Base-by-base conservation (phyloP, 2,888 invertebrate species). In the Tiliacea citrago region DNA sequence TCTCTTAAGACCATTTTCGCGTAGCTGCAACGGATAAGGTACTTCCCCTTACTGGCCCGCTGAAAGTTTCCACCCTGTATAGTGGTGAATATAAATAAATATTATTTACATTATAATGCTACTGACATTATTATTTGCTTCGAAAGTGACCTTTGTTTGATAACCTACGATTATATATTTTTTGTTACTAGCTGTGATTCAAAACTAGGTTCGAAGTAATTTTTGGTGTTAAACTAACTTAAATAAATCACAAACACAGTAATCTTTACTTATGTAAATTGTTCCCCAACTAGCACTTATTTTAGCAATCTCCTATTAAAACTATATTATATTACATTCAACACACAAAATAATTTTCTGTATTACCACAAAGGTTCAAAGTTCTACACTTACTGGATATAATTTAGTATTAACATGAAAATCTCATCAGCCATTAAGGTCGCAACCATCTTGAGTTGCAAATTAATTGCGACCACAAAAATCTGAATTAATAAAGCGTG, bases 331-430 rank as follows among this genome's bases (percentile, higher is more conserved):
- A 13, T 42, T 39, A 75, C 29, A 53, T 71, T 42, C 39, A 47
- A 76, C 24, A 24, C 12, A 61, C 57, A 63, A 72, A 68, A 35
- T 42, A 71, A 72, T 51, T 13, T n/a, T 60, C 49, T 47, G 9
- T 77, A 39, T 24, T 42, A 42, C 39, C 70, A 24, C 35, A 60
- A 61, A 61, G 16, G 47, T 61, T 71, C 39, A 42, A 79, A 76
- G 79, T 61, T 76, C 42, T 12, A 42, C n/a, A 72, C 16, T 79
- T 39, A 29, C 29, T 49, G 53, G 5, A 61, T 55, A 53, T 42
- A 79, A 71, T 49, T 78, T 61, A 53, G 57, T 58, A 72, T 72
- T 68, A 62, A 58, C 61, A 78, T 62, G 79, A 83, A 67, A 83
- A 78, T 55, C 61, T 72, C 58, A 81, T 70, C 67, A 79, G 68